Base-by-base conservation (phyloP, 2,113 vertebrate genomes). In the Ailuropoda melanoleuca region DNA sequence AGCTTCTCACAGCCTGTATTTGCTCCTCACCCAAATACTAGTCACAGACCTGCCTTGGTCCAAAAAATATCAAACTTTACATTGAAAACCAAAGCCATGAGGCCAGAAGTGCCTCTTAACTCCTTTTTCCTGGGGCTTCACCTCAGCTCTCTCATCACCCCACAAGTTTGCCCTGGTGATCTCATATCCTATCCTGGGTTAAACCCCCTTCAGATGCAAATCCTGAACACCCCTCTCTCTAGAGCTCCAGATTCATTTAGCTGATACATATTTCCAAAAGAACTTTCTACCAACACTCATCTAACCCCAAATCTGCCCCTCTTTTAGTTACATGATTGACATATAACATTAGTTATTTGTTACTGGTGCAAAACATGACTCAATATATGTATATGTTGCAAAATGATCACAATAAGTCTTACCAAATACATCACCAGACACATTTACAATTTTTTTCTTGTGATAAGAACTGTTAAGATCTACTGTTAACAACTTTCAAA, bases 211-310 rank as follows among this genome's bases (percentile, higher is more conserved):
- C 31, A 34, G 34, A 19, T 39, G 34, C 24, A 96, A 88, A 77
- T 84, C 74, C 89, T 70, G 72, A 95, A 82, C 18, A 88, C 8
- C 15, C 8, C 21, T 75, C 85, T 88, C 66, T 80, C n/a, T 46
- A 96, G 53, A 70, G 46, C 17, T 72, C n/a, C 31, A 90, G 62
- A 56, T 62, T 50, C 14, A 82, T 75, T 72, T 26, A 87, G 24
- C n/a, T 72, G 21, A 55, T 43, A 87, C 11, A 37, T 31, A 90
- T 55, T 85, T 90, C 92, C 81, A 80, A 96, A 96, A 85, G n/a
- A 90, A 48, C 64, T 39, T 64, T 39, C 58, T 93, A 78, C 39
- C 58, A 78, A 85, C 50, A 84, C 60, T 77, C 58, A 26, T 58
- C 37, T 68, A 94, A 91, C 13, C 13, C 12, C 24, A 74, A 81